phyloP scores from a whole-genome alignment of 2,797 vertebrate genomes.

The Karalla daura region DNA sequence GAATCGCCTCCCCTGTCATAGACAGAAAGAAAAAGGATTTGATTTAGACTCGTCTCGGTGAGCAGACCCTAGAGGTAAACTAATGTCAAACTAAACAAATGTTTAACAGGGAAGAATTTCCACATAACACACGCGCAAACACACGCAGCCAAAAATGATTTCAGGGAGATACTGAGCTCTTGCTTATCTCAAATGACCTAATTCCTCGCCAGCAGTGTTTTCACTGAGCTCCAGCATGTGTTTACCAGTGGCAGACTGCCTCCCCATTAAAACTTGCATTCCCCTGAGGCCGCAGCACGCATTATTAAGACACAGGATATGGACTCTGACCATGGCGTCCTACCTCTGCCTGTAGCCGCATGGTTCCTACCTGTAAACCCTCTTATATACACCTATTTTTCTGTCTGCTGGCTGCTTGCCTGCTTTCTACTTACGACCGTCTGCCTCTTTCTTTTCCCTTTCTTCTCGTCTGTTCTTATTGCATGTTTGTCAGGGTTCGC shows the following conservation, averaged over 20 bases:
- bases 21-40: conserved; percentile 47
- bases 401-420: conserved; percentile 62
- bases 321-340: conserved; percentile 75
- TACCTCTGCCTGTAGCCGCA: conserved; percentile 74
- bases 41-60: conserved; percentile 41
- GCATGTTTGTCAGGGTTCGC: conserved; percentile 4
- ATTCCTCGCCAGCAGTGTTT: conserved; percentile 72
- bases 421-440: conserved; percentile 29
- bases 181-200: conserved; percentile 79
- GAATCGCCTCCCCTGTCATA: conserved; percentile 39
- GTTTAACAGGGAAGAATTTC: conserved; percentile 57
- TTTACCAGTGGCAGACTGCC: conserved; percentile 79
- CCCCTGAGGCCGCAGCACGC: conserved; percentile 69
- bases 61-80: conserved; percentile 57
- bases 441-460: conserved; percentile 22
- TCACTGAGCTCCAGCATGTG: conserved; percentile 77
- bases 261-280: conserved; percentile 78
- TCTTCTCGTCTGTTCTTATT: conserved; percentile 11
- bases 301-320: conserved; percentile 83
- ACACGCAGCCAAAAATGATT: conserved; percentile 63
- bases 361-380: conserved; percentile 80
- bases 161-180: conserved; percentile 63
- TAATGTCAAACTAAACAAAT: conserved; percentile 65
- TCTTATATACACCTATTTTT: conserved; percentile 51
- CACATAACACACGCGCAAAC: conserved; percentile 33